Base-by-base conservation (phyloP, 2,888 invertebrate species). In the Acleris laterana region DNA sequence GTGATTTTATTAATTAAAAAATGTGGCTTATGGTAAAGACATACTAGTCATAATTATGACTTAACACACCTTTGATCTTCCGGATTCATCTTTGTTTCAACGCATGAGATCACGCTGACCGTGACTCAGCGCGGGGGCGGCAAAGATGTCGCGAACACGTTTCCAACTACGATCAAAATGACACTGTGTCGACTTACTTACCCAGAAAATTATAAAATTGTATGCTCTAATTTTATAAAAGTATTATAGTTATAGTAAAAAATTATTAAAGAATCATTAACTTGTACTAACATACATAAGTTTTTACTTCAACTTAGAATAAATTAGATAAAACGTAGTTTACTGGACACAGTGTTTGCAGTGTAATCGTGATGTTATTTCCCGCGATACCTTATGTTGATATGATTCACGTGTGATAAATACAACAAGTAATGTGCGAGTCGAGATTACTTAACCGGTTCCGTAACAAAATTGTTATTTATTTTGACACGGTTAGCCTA, bases 61-160 rank as follows among this genome's bases (percentile, higher is more conserved):
- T 20, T 49, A 49, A 19, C 4, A 16, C 16, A 5, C 3, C 16
- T 25, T 25, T 46, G 11, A 22, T 46, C 62, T 66, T 66, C 66
- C 62, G 66, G 62, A 62, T 25, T 66, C 74, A 70, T 73, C 64
- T 71, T 70, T 55, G 69, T 69, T 62, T 50, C 49, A 17, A 38
- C 28, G 67, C 70, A 72, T 77, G 75, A 76, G 71, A 72, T 77
- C 77, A 77, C 50, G 63, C 63, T 58, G 56, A 48, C 50, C 55
- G 60, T 77, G 77, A 77, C 52, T 76, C 76, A 77, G 32, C 44
- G 69, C 67, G 76, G 73, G 69, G 77, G 77, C 69, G 73, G 53
- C 51, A 60, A 19, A 66, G 71, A 76, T 72, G 75, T 70, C 74
- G 48, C 53, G 32, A 11, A 28, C 46, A 28, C 46, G 28, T 57